Evolutionary conservation across 2,797 vertebrate genomes (phyloP), one percentile per base, ranked within the genome.

Genomic region (Sebastes taczanowskii): DNA sequence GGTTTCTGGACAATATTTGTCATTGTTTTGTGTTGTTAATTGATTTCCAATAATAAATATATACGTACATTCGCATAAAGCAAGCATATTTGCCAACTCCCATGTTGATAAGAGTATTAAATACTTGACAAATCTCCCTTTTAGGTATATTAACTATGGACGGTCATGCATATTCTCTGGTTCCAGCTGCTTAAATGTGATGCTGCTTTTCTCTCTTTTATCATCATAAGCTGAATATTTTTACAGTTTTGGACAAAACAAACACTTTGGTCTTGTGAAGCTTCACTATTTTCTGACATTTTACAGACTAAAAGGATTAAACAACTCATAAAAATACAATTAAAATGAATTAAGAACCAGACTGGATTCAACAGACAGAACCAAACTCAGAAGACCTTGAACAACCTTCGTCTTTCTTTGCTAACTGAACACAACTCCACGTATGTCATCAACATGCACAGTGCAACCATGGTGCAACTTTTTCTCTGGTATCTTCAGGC

Each of bases 121-220:
- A 42, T 42, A 42, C 38, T 42, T 42, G 6, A 42, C 14, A 42
- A 42, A 42, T 0, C 38, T 42, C 38, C 38, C 14, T 42, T 42
- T 16, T 0, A 42, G 0, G 38, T 0, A 42, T 0, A 42, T 42
- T 16, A 42, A 42, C 38, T 42, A 42, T 42, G 38, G 38, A 42
- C 14, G 0, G 14, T 42, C 38, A 42, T 42, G 14, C 14, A 42
- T 42, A 60, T 70, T 58, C n/a, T 35, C 22, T 8, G 32, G 14
- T 56, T 23, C n/a, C 23, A 38, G 9, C 23, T 38, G 20, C 34
- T 59, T 20, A 27, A 11, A 59, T 23, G 7, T 52, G 38, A 2
- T 25, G 7, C 11, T n/a, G 23, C 4, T 42, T 29, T 59, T 13
- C 5, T 58, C 16, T 58, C 0, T 38, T 56, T 38, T 58, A 42